Base-by-base conservation (phyloP, 2,797 vertebrate species). In the Austrolebias charrua region DNA sequence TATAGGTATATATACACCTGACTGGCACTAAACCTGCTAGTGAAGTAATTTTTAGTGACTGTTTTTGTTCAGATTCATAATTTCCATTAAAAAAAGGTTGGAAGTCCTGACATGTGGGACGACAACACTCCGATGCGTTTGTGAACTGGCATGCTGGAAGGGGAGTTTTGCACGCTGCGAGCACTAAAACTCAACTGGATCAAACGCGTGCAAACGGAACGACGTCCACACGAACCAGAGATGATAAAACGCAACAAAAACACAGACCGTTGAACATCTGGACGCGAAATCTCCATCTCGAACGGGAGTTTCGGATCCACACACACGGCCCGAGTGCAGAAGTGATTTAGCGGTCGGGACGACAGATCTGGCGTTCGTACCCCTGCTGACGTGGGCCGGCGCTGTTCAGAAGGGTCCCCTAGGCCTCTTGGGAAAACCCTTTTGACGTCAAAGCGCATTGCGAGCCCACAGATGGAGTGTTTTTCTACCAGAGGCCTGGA, bases 391-490 rank as follows among this genome's bases (percentile, higher is more conserved):
- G 76, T 85, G 82, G 69, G 80, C 71, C 59, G 72, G 50, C 5
- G 38, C 56, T 66, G 62, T 54, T 47, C 78, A 82, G 76, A 72
- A 87, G 78, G 78, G 82, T 89, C 84, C 87, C 86, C 42, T 51
- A 3, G 66, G 82, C 78, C 90, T 78, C 86, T 28, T 15, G 88
- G 86, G 86, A 85, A 85, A 88, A 84, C 66, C 68, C 84, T 85
- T 16, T 79, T 92, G 90, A 92, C 91, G 88, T 92, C 90, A 91
- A 80, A 74, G 76, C 31, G 64, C 56, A 67, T 63, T 81, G 63
- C 65, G 49, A 81, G 79, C 79, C 78, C 78, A 62, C 71, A 69
- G 79, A 85, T 78, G 63, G 51, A 71, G 69, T 88, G 87, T 91
- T 89, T 89, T 90, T 71, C 76, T 89, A 85, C 31, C 80, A 84